Conservation (phyloP, 2,113 vertebrate species). For the Sceloporus tristichus region DNA sequence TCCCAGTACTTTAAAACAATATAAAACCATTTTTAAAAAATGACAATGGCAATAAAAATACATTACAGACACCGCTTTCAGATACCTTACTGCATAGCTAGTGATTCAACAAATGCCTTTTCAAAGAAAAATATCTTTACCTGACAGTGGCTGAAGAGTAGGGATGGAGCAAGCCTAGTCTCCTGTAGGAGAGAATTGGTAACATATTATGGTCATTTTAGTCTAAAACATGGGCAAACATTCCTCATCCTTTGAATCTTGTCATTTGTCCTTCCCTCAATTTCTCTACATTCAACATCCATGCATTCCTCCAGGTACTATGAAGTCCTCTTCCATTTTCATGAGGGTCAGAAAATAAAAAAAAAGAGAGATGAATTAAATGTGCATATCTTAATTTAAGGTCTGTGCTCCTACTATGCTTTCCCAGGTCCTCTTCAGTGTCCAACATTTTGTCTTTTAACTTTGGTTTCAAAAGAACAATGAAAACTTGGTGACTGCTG, state of each 20-base stretch:
- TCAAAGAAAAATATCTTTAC: too few species aligned
- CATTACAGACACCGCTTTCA: too few species aligned
- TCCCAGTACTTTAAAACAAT: too few species aligned
- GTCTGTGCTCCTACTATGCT: neutral
- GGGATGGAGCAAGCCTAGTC: too few species aligned
- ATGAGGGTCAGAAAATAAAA: neutral
- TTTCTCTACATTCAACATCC: neutral
- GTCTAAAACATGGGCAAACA: neutral
- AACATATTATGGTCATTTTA: too few species aligned
- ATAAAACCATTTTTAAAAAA: too few species aligned
- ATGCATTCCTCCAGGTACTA: neutral
- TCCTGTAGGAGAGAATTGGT: too few species aligned
- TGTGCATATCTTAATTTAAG: neutral
- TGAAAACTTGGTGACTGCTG: neutral
- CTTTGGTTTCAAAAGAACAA: conserved; percentile 34
- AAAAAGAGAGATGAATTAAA: neutral
- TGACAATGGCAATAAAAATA: too few species aligned
- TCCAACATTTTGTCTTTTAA: conserved; percentile 14
- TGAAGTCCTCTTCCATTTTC: neutral
- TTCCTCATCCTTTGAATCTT: neutral
- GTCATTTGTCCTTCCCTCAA: neutral
- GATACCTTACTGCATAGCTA: too few species aligned
- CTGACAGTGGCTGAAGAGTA: too few species aligned
- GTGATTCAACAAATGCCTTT: too few species aligned
- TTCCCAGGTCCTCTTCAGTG: neutral